These are phyloP conservation scores for Sus scrofa DNA, from an alignment of 2,113 vertebrate genomes.

Conservation along the genomic window DNA sequence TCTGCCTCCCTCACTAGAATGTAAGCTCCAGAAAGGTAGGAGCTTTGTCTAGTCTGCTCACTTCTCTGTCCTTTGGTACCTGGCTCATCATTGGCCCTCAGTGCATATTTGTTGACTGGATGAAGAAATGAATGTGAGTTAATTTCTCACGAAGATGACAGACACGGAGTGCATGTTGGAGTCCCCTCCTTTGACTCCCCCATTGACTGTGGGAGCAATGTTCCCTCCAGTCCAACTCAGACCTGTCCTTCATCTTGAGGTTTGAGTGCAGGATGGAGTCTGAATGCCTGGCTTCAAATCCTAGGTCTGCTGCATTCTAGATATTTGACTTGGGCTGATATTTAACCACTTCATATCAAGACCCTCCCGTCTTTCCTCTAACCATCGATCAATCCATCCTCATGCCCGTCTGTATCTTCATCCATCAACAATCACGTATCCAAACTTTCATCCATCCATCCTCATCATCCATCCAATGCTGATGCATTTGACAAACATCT, in stretches of 20 bases:
- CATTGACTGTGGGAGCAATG: background rate
- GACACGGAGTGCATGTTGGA: rapidly evolving
- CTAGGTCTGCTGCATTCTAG: background rate
- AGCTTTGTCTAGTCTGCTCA: background rate
- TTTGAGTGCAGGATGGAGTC: background rate
- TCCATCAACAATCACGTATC: background rate
- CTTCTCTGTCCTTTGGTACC: background rate
- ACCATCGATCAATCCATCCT: background rate
- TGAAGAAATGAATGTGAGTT: background rate
- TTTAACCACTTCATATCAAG: background rate
- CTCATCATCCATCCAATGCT: background rate
- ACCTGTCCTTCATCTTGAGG: background rate
- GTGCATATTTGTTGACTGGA: background rate
- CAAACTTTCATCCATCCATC: background rate
- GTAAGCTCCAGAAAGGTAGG: background rate
- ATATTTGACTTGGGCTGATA: background rate
- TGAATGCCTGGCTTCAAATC: background rate
- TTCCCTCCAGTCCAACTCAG: background rate
- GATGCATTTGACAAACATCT: background rate
- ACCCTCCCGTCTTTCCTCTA: background rate
- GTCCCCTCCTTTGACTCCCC: background rate
- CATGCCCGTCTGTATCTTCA: background rate
- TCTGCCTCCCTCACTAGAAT: background rate
- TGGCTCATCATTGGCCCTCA: background rate
- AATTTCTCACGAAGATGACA: background rate